phyloP scores from a whole-genome alignment of 2,888 invertebrate genomes.

The Acrocyrtus sp. region DNA sequence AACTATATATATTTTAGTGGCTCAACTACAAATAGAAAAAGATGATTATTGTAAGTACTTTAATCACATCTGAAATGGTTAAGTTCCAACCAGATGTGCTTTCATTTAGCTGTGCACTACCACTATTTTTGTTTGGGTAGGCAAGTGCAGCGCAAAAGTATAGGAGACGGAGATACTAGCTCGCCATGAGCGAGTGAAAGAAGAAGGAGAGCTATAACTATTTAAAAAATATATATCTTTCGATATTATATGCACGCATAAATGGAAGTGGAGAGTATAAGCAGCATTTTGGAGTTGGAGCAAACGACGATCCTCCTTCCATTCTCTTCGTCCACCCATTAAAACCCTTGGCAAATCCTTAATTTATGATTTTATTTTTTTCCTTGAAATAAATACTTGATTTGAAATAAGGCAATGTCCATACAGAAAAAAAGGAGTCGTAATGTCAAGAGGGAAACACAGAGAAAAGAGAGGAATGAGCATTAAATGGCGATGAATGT shows the following conservation, averaged over 20 bases:
- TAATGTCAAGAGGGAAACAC: background rate
- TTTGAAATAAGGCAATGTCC: conserved; percentile 24
- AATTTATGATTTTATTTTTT: conserved; percentile 51
- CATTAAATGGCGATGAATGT: background rate
- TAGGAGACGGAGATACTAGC: too few relatives aligned
- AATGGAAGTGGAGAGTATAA: too few relatives aligned
- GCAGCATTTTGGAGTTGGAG: too few relatives aligned
- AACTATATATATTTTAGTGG: too few relatives aligned
- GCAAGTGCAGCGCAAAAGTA: too few relatives aligned
- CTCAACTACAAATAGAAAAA: too few relatives aligned
- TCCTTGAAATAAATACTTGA: conserved; percentile 11
- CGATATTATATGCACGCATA: background rate
- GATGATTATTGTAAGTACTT: too few relatives aligned
- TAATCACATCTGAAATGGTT: too few relatives aligned
- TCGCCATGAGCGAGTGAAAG: background rate
- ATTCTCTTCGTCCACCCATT: conserved; percentile 58
- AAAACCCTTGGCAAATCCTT: conserved; percentile 54
- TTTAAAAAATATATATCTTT: background rate
- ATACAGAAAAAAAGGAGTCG: background rate
- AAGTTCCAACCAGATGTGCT: too few relatives aligned
- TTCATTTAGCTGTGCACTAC: too few relatives aligned
- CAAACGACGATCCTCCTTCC: conserved; percentile 52
- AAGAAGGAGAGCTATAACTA: conserved; percentile 2
- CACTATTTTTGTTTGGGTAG: too few relatives aligned
- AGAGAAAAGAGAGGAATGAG: background rate